Evolutionary conservation across 2,888 invertebrate genomes (phyloP), one percentile per base, ranked within the genome.

Genomic region (Notodonta ziczac): DNA sequence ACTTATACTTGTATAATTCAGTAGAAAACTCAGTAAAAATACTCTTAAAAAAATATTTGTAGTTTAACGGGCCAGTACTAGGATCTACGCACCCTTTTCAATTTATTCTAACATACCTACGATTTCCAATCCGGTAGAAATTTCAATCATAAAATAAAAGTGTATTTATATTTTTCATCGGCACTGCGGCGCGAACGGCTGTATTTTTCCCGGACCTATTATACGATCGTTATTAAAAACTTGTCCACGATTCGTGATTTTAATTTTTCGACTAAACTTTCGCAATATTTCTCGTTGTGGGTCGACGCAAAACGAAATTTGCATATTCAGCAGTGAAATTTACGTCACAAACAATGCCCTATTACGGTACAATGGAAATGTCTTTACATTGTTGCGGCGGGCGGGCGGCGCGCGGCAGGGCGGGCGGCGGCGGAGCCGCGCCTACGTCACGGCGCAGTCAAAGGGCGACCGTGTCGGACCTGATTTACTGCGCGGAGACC

Each of bases 311-410:
- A 88, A 86, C 87, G 85, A 85, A 87, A 91, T 91, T 91, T 91
- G 88, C 91, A 92, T 91, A 91, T 90, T 91, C 89, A 90, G 82
- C 88, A 87, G 88, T 88, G 83, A 88, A 90, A 90, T 90, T 90
- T 89, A 88, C 90, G 89, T 90, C 89, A 90, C 89, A 92, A 91
- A 90, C 91, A 90, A 90, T 91, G 87, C 86, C 85, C 88, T 89
- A 90, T 90, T 90, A 90, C 84, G 86, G 86, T 85, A 90, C 89
- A 90, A 90, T 91, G 87, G 87, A 86, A 90, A 90, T 91, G 88
- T 91, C 90, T 90, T 91, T 90, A 90, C 88, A 88, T 89, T 90
- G 90, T 90, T 87, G 84, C 86, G 84, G 71, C 53, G 60, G 65
- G 70, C 68, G 64, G 65, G 66, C 68, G 63, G 53, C 69, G 69